Evolutionary conservation across 2,113 vertebrate genomes (phyloP), one percentile per base, ranked within the genome.

Genomic region (Poeciliopsis turrubarensis): DNA sequence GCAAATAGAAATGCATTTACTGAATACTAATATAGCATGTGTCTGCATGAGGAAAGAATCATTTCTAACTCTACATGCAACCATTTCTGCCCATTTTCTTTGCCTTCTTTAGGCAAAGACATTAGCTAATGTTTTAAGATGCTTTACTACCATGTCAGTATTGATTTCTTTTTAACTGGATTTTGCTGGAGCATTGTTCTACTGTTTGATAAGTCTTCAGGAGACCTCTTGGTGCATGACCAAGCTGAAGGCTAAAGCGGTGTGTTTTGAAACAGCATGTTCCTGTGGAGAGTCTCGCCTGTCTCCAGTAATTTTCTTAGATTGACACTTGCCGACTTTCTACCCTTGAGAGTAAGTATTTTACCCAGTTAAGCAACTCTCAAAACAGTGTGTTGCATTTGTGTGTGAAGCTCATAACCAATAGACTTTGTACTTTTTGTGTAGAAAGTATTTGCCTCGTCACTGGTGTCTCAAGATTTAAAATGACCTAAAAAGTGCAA

Each of bases 211-310:
- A 86, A 89, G 77, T 92, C 84, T 75, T 88, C 70, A 87, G 88
- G 78, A 14, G 54, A 47, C 77, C 67, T 81, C 69, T 72, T 80
- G 81, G 44, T 91, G 91, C 84, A 92, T 93, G 85, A 80, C 78
- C 80, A 57, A 70, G 73, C 66, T 89, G 88, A 87, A 75, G 88
- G 77, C 85, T 91, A 72, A 86, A 92, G 73, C 82, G 31, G 34
- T 90, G 66, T 83, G 78, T 88, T 78, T 78, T 77, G 76, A 82
- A 78, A 89, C 68, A 89, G 88, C 89, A 91, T 91, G 90, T 85
- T 57, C 66, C 76, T 88, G 83, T 84, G 70, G 76, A 86, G 77
- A 73, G 71, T 85, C 72, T 74, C 75, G 14, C 31, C 84, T 68
- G 62, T 69, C 73, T 85, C 78, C 31, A 71, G 78, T 79, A 77